phyloP scores from a whole-genome alignment of 2,797 vertebrate genomes.

The Lates japonicus region DNA sequence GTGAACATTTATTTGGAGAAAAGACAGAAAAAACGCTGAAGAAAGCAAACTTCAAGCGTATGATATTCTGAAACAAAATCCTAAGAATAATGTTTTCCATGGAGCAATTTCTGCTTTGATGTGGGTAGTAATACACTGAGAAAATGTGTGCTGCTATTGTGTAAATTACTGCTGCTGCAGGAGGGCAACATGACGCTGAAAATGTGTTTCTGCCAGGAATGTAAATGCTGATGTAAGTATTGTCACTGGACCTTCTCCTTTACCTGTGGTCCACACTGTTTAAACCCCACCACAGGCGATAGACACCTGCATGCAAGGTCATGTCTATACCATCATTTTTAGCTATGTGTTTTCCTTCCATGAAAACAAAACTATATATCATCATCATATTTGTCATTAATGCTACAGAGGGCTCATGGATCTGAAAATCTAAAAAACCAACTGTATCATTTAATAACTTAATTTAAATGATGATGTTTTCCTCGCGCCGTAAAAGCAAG shows the following conservation, averaged over 20 bases:
- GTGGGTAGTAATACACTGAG: background rate
- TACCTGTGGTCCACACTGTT: background rate
- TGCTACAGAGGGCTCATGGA: too few species aligned
- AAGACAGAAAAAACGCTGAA: background rate
- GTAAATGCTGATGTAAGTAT: background rate
- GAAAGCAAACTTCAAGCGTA: conserved; percentile 22
- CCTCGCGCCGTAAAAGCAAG: background rate
- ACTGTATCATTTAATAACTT: background rate
- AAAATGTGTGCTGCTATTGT: conserved; percentile 12
- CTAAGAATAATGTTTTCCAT: background rate
- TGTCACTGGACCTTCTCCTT: background rate
- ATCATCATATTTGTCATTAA: background rate
- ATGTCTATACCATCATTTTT: background rate
- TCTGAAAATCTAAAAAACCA: background rate
- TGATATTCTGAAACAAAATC: background rate
- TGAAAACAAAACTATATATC: background rate
- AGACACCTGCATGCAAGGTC: background rate
- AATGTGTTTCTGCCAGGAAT: background rate
- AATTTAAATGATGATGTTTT: background rate
- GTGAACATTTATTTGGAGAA: background rate
- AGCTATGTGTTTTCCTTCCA: background rate
- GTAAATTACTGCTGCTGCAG: conserved; percentile 11
- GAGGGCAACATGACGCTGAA: background rate
- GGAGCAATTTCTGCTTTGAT: conserved; percentile 14
- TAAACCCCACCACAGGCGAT: background rate